Evolutionary conservation across 1,140 invertebrate species (phyloP).

Genomic region (Centruroides vittatus): DNA sequence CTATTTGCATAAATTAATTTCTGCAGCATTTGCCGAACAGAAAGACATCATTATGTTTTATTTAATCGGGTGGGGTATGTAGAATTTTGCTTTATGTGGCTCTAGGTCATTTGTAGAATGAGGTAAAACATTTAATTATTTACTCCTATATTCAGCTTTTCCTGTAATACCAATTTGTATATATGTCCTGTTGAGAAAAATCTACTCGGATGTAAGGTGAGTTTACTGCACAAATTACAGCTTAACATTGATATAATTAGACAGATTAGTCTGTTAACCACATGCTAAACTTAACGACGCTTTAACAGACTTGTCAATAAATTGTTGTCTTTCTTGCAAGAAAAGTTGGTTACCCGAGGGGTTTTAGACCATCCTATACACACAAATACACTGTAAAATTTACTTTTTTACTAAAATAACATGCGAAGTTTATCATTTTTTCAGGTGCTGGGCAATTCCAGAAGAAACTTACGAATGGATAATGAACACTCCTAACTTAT

Average conservation of each 20-base stretch:
- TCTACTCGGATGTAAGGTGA: not conserved
- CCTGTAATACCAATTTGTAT: not conserved
- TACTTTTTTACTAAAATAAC: too few relatives aligned
- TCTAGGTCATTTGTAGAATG: too few relatives aligned
- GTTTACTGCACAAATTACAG: not conserved
- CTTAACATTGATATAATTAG: too few relatives aligned
- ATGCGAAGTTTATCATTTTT: too few relatives aligned
- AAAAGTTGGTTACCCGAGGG: too few relatives aligned
- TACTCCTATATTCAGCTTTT: not conserved
- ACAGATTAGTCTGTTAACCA: too few relatives aligned
- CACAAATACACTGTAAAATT: too few relatives aligned
- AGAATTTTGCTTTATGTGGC: not conserved
- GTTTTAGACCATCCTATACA: too few relatives aligned
- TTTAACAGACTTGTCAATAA: too few relatives aligned
- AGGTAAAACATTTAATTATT: not conserved
- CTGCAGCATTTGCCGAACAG: conserved; percentile 36
- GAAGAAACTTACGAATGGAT: conserved; percentile 34
- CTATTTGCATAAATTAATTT: conserved; percentile 37
- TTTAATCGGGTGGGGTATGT: conserved; percentile 36
- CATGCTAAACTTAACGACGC: too few relatives aligned
- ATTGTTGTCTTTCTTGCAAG: too few relatives aligned
- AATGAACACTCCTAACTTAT: conserved; percentile 33
- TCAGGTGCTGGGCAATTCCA: conserved; percentile 34
- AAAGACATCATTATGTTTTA: conserved; percentile 34
- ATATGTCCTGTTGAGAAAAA: not conserved